Percentiles rank a stretch among this genome's conserved stretches.
These are phyloP conservation scores for Druon quercuslanigerum DNA, from an alignment of 1,140 invertebrate species.

Conservation along the genomic window DNA sequence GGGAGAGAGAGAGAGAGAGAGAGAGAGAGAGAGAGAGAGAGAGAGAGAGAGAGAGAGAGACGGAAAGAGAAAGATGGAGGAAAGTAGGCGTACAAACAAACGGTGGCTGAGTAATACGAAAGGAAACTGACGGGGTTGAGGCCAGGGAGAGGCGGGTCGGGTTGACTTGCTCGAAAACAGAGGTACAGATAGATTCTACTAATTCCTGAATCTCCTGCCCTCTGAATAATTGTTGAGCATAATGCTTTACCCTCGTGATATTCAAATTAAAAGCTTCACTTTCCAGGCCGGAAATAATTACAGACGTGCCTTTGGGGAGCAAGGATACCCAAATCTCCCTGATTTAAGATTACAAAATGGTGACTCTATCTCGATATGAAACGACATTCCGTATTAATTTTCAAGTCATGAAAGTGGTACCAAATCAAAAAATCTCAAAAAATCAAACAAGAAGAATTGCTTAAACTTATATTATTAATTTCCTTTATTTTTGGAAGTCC, in stretches of 20 bases:
- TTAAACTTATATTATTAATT: too few species aligned
- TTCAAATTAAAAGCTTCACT: slow-evolving; percentile 64
- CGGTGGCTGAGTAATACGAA: slow-evolving; percentile 34
- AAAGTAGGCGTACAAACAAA: slow-evolving; percentile 69
- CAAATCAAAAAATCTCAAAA: too few species aligned
- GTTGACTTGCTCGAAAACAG: slow-evolving; percentile 43
- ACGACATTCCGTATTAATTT: not conserved
- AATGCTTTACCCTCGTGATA: slow-evolving; percentile 54
- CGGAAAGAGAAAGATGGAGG: too few species aligned
- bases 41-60: too few species aligned
- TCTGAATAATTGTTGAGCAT: slow-evolving; percentile 69
- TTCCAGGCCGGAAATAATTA: slow-evolving; percentile 60
- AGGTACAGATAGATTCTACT: slow-evolving; percentile 65
- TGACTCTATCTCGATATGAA: not conserved
- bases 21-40: too few species aligned
- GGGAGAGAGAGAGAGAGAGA: too few species aligned
- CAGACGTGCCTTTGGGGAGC: not conserved
- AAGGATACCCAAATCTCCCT: not conserved
- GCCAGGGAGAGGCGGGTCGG: slow-evolving; percentile 25
- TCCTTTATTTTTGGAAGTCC: too few species aligned
- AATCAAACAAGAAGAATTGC: too few species aligned
- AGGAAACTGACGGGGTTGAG: slow-evolving; percentile 14
- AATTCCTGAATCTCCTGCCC: slow-evolving; percentile 65
- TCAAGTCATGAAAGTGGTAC: too few species aligned
- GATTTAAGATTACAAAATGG: not conserved